phyloP scores from a whole-genome alignment of 2,888 invertebrate genomes.

The Pterobdella sp. region DNA sequence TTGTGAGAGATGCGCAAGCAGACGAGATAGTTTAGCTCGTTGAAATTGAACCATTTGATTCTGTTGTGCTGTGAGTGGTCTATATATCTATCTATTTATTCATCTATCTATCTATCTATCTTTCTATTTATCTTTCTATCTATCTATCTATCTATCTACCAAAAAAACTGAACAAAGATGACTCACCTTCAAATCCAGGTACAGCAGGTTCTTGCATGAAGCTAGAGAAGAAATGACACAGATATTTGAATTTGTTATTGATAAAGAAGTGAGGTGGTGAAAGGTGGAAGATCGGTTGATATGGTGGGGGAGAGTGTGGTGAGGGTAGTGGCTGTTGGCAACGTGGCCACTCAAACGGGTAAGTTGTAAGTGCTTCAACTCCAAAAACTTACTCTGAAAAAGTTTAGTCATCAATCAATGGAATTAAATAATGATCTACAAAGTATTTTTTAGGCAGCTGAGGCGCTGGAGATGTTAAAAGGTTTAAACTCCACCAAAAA shows the following conservation, averaged over 20 bases:
- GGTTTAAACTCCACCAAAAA: no score
- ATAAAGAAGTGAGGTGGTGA: not conserved
- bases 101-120: not conserved
- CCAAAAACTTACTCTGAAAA: no score
- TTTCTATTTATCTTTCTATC: not conserved
- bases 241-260: not conserved
- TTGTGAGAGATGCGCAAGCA: not conserved
- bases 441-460: no score
- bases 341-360: no score
- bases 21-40: not conserved
- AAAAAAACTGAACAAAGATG: not conserved
- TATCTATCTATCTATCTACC: not conserved
- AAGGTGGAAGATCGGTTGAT: not conserved
- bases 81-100: not conserved
- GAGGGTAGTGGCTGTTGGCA: not conserved
- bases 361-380: no score
- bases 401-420: not conserved
- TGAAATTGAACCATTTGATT: not conserved
- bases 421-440: no score
- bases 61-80: conserved; percentile 10
- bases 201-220: not conserved
- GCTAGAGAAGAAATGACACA: not conserved
- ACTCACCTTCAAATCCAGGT: not conserved
- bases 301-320: not conserved
- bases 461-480: no score